Percentiles rank a stretch among this genome's conserved stretches.
Conservation (phyloP, 1,140 invertebrate genomes). For the Orussus abietinus region DNA sequence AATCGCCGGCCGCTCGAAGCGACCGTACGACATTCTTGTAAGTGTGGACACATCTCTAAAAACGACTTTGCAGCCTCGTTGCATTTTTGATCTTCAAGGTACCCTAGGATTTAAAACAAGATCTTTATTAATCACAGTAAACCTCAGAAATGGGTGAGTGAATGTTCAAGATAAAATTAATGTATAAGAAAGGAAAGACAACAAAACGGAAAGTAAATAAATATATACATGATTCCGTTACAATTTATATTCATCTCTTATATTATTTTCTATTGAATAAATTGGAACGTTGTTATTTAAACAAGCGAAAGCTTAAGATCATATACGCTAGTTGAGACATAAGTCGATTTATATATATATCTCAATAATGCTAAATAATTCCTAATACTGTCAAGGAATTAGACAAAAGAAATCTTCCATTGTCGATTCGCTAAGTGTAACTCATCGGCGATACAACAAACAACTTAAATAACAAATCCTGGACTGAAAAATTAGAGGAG, state of each 20-base stretch:
- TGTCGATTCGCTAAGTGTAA: background rate
- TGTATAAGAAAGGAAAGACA: background rate
- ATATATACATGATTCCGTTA: too few relatives aligned
- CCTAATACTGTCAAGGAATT: too few relatives aligned
- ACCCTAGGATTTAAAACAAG: conserved; percentile 36
- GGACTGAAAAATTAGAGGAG: background rate
- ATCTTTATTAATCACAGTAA: background rate
- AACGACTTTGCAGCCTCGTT: conserved; percentile 43
- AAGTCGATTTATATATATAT: too few relatives aligned
- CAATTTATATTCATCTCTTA: background rate
- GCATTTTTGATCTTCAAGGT: conserved; percentile 49
- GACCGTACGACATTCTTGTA: conserved; percentile 48
- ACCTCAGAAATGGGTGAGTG: too few relatives aligned
- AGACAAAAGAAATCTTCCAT: background rate
- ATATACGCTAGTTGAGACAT: too few relatives aligned
- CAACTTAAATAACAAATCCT: background rate
- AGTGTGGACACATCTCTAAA: conserved; percentile 43
- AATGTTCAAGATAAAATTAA: conserved; percentile 13
- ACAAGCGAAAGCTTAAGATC: too few relatives aligned
- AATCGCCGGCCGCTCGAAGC: conserved; percentile 41
- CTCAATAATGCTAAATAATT: too few relatives aligned
- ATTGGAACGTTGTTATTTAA: background rate
- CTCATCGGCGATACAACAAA: background rate
- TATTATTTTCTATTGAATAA: conserved; percentile 2
- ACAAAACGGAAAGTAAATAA: conserved; percentile 2